Evolutionary conservation across 2,113 vertebrate genomes (phyloP), one percentile per base, ranked within the genome.

Genomic region (Leucopsar rothschildi): DNA sequence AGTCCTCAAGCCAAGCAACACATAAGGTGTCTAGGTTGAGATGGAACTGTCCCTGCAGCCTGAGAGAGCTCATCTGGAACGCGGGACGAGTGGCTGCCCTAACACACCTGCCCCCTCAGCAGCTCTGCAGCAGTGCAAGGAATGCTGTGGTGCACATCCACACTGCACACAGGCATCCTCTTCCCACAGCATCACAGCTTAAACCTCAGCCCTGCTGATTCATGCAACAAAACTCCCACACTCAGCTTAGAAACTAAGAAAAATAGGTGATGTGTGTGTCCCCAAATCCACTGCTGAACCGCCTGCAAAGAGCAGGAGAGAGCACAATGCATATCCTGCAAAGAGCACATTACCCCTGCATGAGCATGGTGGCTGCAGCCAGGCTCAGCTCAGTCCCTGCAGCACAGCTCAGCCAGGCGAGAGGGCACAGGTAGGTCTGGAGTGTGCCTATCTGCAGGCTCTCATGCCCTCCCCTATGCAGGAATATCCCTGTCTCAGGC

Each of bases 201-300:
- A 73, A 92, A 63, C 60, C 56, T 77, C 68, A 86, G 31, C n/a
- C 72, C 55, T 40, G 55, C 70, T 63, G 70, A 85, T 71, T 93
- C 84, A 89, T 31, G 23, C 40, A 75, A 55, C 72, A 85, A 65
- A 92, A 20, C 63, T 64, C 71, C 78, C 82, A 77, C 78, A 6
- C 33, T 69, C 6, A 1, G 9, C 61, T 79, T 45, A 70, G 79
- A 73, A 82, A 50, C 50, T 3, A 59, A 73, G 70, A 87, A 50
- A 82, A 93, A 87, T 0, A 47, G 50, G 42, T n/a, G 55, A 80
- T 0, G 4, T 15, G 44, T 13, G 59, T 52, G 66, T 56, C 75
- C 78, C 55, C 10, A 4, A 4, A 78, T 37, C 55, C 42, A 66
- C 72, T 24, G 29, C 76, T 6, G 7, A 65, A n/a, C 15, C 2